Base-by-base conservation (phyloP, 2,888 invertebrate genomes). In the Meiosimyza platycephala region DNA sequence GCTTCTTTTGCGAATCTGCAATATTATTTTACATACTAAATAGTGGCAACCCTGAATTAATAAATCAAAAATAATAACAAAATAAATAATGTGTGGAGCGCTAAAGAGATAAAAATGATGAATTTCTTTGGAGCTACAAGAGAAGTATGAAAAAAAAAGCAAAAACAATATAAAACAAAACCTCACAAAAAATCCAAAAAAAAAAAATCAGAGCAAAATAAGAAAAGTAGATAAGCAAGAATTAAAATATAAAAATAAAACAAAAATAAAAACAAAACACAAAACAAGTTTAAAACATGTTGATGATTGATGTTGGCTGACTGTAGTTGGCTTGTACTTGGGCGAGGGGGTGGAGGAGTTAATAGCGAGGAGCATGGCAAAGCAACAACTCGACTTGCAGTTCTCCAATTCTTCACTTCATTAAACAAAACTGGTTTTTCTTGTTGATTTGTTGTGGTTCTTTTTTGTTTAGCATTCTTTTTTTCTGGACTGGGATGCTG, bases 31-130 rank as follows among this genome's bases (percentile, higher is more conserved):
- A 40, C 6, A 40, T 40, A 7, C 22, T 3, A 22, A 1, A 9
- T 18, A 57, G 18, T 57, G 28, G 22, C 22, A 57, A 28, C 57
- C 22, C 22, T 28, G 28, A 57, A 57, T 18, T 12, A 57, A 57
- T 28, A 28, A 57, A 57, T 28, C 28, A 57, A 57, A 16, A 55
- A 55, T 13, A 57, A 57, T 18, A 57, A 28, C 57, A 57, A 57
- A 57, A 57, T 9, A 57, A 22, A 28, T 22, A 57, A 9, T 18
- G 57, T 18, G 22, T 18, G 16, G 22, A 57, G 57, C 57, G 28
- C 57, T 11, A 57, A 57, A 57, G 22, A 18, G 28, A 57, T 15
- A 28, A 57, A 22, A 57, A 28, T 28, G 28, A 12, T 13, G 57
- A 22, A 28, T 28, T 28, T 28, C 28, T 57, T 12, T 13, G 7